Evolutionary conservation across 2,113 vertebrate species (phyloP).

Genomic region (Sceloporus undulatus): DNA sequence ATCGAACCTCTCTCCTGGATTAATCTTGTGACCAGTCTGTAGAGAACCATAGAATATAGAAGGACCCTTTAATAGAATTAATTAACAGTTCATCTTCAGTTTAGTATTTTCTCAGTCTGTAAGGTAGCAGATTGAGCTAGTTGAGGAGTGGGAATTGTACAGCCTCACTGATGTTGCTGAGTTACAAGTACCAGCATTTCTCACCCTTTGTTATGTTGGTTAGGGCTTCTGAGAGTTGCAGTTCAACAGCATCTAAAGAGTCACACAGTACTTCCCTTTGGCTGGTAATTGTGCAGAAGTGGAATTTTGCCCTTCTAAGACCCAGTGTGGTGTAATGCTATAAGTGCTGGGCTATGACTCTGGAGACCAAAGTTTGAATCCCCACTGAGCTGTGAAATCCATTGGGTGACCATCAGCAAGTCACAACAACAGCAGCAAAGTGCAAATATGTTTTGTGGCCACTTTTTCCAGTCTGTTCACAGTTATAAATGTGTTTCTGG

Average conservation of each 20-base stretch:
- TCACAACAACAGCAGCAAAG: background rate
- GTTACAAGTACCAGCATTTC: too few species aligned
- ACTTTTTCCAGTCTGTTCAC: background rate
- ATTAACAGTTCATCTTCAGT: background rate
- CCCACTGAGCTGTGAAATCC: background rate
- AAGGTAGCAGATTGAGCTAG: background rate
- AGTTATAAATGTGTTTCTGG: background rate
- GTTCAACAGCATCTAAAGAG: too few species aligned
- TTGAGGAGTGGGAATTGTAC: too few species aligned
- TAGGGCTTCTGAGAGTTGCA: too few species aligned
- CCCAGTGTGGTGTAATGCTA: too few species aligned
- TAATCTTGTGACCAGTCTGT: background rate
- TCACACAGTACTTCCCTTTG: too few species aligned
- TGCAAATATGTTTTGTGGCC: background rate
- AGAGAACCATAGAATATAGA: background rate
- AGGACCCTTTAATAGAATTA: background rate
- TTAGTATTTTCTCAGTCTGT: background rate
- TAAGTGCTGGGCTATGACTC: too few species aligned
- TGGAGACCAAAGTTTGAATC: too few species aligned
- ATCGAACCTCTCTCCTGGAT: background rate
- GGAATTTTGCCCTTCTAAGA: background rate
- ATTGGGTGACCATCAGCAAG: too few species aligned
- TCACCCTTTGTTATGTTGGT: too few species aligned
- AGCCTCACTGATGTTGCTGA: too few species aligned
- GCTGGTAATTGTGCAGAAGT: background rate